phyloP scores from a whole-genome alignment of 2,113 vertebrate genomes.

The Lepisosteus osseus region DNA sequence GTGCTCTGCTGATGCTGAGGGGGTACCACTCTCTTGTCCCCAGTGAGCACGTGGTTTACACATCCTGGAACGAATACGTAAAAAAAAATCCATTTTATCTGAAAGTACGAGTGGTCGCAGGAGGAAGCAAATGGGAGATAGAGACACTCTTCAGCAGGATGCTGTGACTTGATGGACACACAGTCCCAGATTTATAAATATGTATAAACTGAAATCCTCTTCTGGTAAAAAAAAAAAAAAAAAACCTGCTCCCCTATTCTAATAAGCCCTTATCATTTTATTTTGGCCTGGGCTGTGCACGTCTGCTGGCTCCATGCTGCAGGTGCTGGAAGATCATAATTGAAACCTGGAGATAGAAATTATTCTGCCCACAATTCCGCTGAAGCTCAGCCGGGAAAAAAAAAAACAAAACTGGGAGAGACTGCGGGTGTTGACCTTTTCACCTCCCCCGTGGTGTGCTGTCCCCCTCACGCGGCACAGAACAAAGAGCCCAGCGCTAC shows the following conservation, averaged over 20 bases:
- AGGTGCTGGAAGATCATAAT: no score
- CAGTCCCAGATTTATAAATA: constrained; percentile 21
- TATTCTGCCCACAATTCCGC: no score
- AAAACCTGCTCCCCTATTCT: background rate
- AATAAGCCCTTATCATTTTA: background rate
- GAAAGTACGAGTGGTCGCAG: background rate
- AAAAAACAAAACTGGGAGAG: no score
- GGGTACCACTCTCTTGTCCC: background rate
- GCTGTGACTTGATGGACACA: constrained; percentile 15
- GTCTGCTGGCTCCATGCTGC: no score
- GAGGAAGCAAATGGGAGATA: background rate
- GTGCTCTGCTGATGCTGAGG: background rate
- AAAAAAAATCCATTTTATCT: constrained; percentile 5
- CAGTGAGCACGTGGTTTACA: constrained; percentile 3
- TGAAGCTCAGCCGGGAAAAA: no score
- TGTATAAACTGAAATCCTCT: constrained; percentile 15
- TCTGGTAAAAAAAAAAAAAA: background rate
- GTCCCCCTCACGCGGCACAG: no score
- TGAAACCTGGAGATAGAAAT: no score
- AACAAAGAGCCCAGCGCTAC: no score
- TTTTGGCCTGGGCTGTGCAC: background rate
- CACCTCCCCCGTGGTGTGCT: no score
- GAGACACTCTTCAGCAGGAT: constrained; percentile 2
- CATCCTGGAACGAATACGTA: background rate
- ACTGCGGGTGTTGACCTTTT: no score